A percentile compares a stretch with the other conserved stretches of the same genome.
phyloP scores from a whole-genome alignment of 2,888 invertebrate genomes.

The Drosophila setosimentum region DNA sequence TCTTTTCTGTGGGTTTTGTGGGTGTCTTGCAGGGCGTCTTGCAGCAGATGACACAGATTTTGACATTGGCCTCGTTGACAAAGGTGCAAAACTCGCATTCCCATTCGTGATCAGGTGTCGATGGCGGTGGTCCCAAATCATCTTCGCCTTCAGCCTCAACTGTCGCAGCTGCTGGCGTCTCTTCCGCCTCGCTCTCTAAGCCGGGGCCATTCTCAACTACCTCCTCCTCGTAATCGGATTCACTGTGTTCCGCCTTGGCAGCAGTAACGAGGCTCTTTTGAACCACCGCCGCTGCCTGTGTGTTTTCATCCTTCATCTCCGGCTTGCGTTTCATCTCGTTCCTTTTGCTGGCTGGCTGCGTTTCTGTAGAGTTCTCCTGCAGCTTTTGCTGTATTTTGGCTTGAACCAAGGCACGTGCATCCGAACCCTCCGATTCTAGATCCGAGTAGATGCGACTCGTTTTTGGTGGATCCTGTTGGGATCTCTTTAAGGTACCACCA shows the following conservation, averaged over 20 bases:
- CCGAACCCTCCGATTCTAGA: conserved; percentile 84
- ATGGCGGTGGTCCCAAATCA: conserved; percentile 85
- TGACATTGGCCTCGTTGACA: conserved; percentile 92
- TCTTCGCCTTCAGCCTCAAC: conserved; percentile 62
- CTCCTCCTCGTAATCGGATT: conserved; percentile 59
- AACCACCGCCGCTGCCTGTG: conserved; percentile 60
- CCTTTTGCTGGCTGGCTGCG: conserved; percentile 49
- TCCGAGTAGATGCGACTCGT: conserved; percentile 83
- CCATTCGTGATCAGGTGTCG: conserved; percentile 89
- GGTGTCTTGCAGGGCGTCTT: conserved; percentile 88
- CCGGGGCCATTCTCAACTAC: conserved; percentile 47
- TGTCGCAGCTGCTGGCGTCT: conserved; percentile 7
- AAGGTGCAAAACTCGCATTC: conserved; percentile 96
- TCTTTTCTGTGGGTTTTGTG: conserved; percentile 11
- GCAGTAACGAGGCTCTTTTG: conserved; percentile 39
- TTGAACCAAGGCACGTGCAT: conserved; percentile 84
- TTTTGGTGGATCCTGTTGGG: conserved; percentile 51
- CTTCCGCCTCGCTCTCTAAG: conserved; percentile 54
- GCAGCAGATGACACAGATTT: conserved; percentile 94
- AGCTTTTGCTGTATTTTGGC: conserved; percentile 85
- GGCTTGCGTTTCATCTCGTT: conserved; percentile 43
- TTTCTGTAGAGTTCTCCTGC: conserved; percentile 61
- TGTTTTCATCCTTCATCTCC: conserved; percentile 66
- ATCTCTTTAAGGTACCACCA: conserved; percentile 59
- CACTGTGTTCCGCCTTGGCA: conserved; percentile 35